Evolutionary conservation across 1,140 invertebrate species (phyloP).

Genomic region (Drosophila parvula): DNA sequence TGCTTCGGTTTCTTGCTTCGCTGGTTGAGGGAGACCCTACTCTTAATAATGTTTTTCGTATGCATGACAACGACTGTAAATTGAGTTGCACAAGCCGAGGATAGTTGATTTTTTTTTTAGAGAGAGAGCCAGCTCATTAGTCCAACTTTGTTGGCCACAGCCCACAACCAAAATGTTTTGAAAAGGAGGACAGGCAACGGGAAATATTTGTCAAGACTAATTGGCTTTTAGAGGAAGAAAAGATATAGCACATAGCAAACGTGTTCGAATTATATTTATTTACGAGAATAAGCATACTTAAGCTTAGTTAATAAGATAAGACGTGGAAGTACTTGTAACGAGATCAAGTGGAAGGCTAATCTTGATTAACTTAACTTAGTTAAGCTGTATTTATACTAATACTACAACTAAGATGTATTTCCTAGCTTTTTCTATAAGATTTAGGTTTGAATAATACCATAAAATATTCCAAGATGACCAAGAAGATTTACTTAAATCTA

Average conservation of each 20-base stretch:
- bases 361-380: neutral
- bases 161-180: conserved; percentile 37
- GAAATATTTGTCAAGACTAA: conserved; percentile 40
- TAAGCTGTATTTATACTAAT: no score
- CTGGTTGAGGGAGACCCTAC: neutral
- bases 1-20: neutral
- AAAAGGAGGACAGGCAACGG: conserved; percentile 10
- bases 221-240: conserved; percentile 8
- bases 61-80: conserved; percentile 61
- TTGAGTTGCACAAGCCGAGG: conserved; percentile 35
- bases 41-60: conserved; percentile 59
- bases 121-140: conserved; percentile 48
- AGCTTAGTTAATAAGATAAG: neutral
- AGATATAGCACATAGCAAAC: neutral
- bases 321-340: neutral
- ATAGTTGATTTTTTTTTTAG: conserved; percentile 2
- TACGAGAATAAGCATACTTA: neutral
- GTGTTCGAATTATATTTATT: conserved; percentile 3
- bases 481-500: neutral
- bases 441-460: no score
- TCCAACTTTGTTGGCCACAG: conserved; percentile 21
- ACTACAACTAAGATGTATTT: no score
- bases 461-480: neutral
- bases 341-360: neutral
- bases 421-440: neutral